phyloP scores from a whole-genome alignment of 30 jellyfish, hydroid and myxozoan species.

The Phacellophora camtschatica region DNA sequence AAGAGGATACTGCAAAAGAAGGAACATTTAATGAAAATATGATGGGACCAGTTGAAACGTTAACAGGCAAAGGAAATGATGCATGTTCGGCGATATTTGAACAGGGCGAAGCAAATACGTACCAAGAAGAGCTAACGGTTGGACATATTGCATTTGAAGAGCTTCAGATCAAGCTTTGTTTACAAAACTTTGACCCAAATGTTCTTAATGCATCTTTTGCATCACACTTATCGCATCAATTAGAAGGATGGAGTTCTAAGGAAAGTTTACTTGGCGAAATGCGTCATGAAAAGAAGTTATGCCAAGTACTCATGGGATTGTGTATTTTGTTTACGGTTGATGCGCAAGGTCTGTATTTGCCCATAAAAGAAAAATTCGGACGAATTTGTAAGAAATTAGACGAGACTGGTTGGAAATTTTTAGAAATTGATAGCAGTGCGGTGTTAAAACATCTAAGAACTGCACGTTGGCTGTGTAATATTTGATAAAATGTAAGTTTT shows the following conservation, averaged over 20 bases:
- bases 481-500: background rate
- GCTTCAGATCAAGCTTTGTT: conserved; percentile 8
- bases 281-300: background rate
- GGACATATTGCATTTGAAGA: conserved; percentile 55
- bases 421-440: background rate
- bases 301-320: conserved; percentile 2
- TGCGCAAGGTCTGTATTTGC: background rate
- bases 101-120: conserved; percentile 45
- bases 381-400: background rate
- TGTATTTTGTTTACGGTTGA: background rate
- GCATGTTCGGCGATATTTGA: conserved; percentile 17
- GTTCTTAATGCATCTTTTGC: background rate
- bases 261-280: background rate
- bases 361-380: background rate
- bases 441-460: background rate
- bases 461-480: background rate
- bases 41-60: too few species aligned
- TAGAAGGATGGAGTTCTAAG: background rate
- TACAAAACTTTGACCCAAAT: background rate
- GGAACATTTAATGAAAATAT: too few species aligned
- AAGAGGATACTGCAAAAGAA: too few species aligned
- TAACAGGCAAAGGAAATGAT: too few species aligned
- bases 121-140: conserved; percentile 14
- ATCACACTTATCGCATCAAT: background rate
- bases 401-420: background rate